Evolutionary conservation across 2,113 vertebrate species (phyloP).

Genomic region (Anguilla rostrata): DNA sequence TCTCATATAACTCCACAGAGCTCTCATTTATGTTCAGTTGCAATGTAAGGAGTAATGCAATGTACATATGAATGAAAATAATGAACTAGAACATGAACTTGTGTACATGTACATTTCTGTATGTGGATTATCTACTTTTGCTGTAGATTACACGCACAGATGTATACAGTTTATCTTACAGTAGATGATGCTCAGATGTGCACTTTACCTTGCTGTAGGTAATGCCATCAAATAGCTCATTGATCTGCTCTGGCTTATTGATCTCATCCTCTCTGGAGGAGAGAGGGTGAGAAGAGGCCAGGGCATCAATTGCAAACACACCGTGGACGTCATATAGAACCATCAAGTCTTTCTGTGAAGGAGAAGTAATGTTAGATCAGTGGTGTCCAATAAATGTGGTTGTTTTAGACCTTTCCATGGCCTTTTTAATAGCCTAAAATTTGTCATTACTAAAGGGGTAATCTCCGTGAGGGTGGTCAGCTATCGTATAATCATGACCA

Average conservation of each 20-base stretch:
- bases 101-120: too few species aligned
- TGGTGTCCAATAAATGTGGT: neutral
- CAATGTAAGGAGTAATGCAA: too few species aligned
- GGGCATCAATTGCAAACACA: slow-evolving; percentile 82
- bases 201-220: slow-evolving; percentile 87
- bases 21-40: too few species aligned
- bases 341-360: slow-evolving; percentile 82
- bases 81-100: too few species aligned
- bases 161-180: neutral
- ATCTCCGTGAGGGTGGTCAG: too few species aligned
- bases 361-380: neutral
- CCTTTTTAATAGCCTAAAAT: neutral
- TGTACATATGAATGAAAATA: too few species aligned
- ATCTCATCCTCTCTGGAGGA: slow-evolving; percentile 76
- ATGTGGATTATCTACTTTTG: too few species aligned
- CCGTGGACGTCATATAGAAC: slow-evolving; percentile 76
- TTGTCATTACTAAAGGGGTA: too few species aligned
- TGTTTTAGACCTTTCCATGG: neutral
- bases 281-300: slow-evolving; percentile 87
- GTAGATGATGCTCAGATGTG: neutral
- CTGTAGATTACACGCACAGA: too few species aligned
- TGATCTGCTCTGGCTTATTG: slow-evolving; percentile 85
- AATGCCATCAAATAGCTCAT: slow-evolving; percentile 86
- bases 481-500: too few species aligned
- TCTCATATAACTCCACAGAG: too few species aligned